Base-by-base conservation (phyloP, 2,888 invertebrate genomes). In the Dorcus hopei region DNA sequence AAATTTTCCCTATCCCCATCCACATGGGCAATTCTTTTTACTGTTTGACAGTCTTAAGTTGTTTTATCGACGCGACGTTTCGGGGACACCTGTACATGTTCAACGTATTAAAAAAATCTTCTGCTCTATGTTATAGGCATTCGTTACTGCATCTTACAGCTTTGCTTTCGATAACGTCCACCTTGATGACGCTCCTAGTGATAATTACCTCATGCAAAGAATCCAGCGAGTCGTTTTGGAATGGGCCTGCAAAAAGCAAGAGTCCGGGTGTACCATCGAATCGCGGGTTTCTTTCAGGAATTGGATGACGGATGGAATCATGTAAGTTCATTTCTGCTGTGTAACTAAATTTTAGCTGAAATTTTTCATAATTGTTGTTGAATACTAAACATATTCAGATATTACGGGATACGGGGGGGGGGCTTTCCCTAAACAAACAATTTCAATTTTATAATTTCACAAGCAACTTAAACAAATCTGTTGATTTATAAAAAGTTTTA, bases 231-330 rank as follows among this genome's bases (percentile, higher is more conserved):
- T 83, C 49, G 75, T 87, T 0, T 79, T 85, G 68, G 74, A 77
- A 9, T 84, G 84, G 81, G 81, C 86, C 0, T 88, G 84, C 63
- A 77, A 76, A 61, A 81, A 80, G 65, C 75, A 80, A 42, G 80
- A 81, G 55, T 80, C 81, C 61, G 77, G 78, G 56, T 84, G 84
- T 66, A 79, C 80, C 2, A 80, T 79, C 62, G 72, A 76, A 11
- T 80, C 83, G 0, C 79, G 80, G 59, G 63, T 74, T 23, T 73
- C 75, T 56, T 84, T 80, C 71, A 77, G 83, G 38, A 75, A 79
- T 42, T 83, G 82, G 82, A 83, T 83, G 81, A 68, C 56, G 23
- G 51, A 62, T 77, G 75, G 68, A 77, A 57, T 85, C 83, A 71
- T 79, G 68, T 65, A 59, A 61, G 51, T 47, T 23, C 6, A 11